A percentile compares a stretch with the other conserved stretches of the same genome.
These are phyloP conservation scores for Scyliorhinus canicula DNA, from an alignment of 2,797 vertebrate species.

Conservation along the genomic window DNA sequence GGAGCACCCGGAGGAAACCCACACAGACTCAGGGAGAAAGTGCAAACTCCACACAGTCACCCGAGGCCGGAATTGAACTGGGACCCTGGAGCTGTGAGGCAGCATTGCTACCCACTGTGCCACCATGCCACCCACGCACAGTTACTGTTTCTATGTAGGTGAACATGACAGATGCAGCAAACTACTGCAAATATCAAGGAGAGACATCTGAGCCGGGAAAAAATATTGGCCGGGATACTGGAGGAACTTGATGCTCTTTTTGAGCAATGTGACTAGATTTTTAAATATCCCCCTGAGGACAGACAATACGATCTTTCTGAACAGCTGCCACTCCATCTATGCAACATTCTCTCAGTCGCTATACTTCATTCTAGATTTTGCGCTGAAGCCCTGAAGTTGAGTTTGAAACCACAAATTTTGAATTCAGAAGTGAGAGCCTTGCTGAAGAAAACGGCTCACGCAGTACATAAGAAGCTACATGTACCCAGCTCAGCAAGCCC, in stretches of 20 bases:
- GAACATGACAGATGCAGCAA: neutral
- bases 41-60: too few species aligned
- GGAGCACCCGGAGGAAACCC: too few species aligned
- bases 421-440: neutral
- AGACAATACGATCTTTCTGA: neutral
- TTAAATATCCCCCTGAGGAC: neutral
- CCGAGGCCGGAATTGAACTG: too few species aligned
- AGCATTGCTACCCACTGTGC: too few species aligned
- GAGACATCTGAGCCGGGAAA: neutral
- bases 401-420: neutral
- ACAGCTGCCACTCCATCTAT: neutral
- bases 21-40: too few species aligned
- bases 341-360: neutral
- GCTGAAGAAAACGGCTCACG: neutral
- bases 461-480: neutral
- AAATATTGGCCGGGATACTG: neutral
- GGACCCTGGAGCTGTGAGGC: too few species aligned
- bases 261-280: neutral
- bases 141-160: neutral
- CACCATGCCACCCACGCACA: too few species aligned
- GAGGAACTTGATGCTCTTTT: neutral
- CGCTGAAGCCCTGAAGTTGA: neutral
- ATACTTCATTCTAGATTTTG: neutral
- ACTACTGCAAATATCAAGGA: neutral
- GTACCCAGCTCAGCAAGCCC: neutral